Conservation (phyloP, 1,140 invertebrate genomes). For the Neodiprion virginianus region DNA sequence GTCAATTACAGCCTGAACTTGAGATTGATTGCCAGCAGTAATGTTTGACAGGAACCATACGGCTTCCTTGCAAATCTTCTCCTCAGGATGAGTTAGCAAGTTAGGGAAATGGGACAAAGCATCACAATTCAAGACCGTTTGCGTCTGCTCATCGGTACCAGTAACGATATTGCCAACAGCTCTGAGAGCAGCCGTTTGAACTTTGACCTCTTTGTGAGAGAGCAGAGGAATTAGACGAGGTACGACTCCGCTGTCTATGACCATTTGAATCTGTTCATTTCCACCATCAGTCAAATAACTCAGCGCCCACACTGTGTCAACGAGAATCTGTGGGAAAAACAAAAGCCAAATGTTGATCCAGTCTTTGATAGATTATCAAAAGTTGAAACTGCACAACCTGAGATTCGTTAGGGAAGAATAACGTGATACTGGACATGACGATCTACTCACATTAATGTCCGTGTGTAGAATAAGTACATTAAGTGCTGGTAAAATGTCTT, state of each 20-base stretch:
- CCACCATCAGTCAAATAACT: conserved; percentile 99
- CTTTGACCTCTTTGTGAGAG: conserved; percentile 96
- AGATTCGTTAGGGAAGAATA: conserved; percentile 19
- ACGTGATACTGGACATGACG: conserved; percentile 8
- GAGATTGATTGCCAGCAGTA: conserved; percentile 95
- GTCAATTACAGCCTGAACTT: conserved; percentile 97
- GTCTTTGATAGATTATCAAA: conserved; percentile 13
- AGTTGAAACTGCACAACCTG: conserved; percentile 13
- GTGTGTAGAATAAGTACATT: conserved; percentile 93
- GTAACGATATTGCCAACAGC: conserved; percentile 99
- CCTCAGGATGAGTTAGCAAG: conserved; percentile 87
- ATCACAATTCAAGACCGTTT: conserved; percentile 70
- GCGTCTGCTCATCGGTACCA: conserved; percentile 98
- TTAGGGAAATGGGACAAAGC: conserved; percentile 92
- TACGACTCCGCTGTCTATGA: conserved; percentile 95
- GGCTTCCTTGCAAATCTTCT: conserved; percentile 90
- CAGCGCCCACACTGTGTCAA: conserved; percentile 99
- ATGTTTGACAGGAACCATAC: conserved; percentile 99
- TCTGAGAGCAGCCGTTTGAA: conserved; percentile 94
- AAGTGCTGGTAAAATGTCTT: conserved; percentile 93
- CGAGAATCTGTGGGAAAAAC: conserved; percentile 80
- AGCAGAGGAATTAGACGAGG: conserved; percentile 93
- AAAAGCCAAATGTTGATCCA: conserved; percentile 16
- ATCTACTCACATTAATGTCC: conserved; percentile 89
- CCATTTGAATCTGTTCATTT: conserved; percentile 99